Percentiles rank a stretch among this genome's conserved stretches.
Evolutionary conservation across 2,113 vertebrate genomes (phyloP).

Genomic region (Pterocles gutturalis): DNA sequence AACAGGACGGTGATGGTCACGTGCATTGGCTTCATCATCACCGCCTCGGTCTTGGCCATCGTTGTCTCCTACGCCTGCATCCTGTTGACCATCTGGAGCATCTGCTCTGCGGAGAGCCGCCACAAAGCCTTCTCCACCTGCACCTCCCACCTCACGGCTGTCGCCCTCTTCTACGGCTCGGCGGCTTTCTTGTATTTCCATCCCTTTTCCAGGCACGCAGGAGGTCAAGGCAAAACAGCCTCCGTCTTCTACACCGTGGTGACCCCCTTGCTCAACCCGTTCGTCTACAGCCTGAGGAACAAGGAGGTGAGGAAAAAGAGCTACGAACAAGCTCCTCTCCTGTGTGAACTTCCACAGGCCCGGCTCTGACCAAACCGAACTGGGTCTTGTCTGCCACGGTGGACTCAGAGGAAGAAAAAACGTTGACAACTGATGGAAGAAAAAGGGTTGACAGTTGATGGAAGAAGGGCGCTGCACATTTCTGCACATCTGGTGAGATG

Average conservation of each 20-base stretch:
- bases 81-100: not conserved
- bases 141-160: conserved; percentile 46
- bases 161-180: conserved; percentile 48
- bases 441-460: not conserved
- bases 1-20: not conserved
- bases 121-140: conserved; percentile 56
- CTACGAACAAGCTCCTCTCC: fast-evolving
- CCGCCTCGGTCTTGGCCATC: not conserved
- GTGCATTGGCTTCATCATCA: not conserved
- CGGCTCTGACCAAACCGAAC: too few species aligned
- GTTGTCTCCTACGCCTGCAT: conserved; percentile 2
- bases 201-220: not conserved
- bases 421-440: not conserved
- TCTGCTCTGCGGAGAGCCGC: not conserved
- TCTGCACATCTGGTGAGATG: not conserved
- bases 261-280: conserved; percentile 45
- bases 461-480: too few species aligned
- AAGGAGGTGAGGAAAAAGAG: conserved; percentile 34
- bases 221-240: conserved; percentile 1
- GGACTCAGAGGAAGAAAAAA: too few species aligned
- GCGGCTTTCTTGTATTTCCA: conserved; percentile 37
- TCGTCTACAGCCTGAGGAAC: conserved; percentile 28
- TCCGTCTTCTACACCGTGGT: conserved; percentile 34
- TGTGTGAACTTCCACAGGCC: not conserved
- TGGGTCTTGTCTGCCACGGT: fast-evolving